A percentile compares a stretch with the other conserved stretches of the same genome.
These are phyloP conservation scores for Calephelis virginiensis DNA, from an alignment of 1,140 invertebrate species.

Conservation along the genomic window DNA sequence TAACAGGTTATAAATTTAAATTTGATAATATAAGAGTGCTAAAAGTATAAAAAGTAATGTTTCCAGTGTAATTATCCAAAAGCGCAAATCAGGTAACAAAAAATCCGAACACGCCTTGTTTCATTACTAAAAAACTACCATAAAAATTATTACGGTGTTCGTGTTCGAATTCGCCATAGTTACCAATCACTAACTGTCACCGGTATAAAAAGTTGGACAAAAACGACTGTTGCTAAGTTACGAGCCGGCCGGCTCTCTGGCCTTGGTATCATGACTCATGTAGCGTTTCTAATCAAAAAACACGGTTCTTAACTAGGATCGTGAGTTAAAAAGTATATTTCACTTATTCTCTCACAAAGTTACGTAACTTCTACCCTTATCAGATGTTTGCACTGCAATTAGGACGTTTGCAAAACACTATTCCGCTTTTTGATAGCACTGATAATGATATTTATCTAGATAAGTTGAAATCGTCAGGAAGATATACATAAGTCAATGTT, in stretches of 20 bases:
- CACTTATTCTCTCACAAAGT: constrained; percentile 7
- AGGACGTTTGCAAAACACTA: constrained; percentile 13
- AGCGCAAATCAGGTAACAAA: too few species aligned
- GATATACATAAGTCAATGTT: background rate
- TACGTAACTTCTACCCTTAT: constrained; percentile 8
- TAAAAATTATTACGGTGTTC: constrained; percentile 17
- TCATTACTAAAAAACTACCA: constrained; percentile 4
- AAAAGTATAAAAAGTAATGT: too few species aligned
- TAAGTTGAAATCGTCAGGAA: background rate
- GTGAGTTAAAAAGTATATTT: constrained; percentile 14
- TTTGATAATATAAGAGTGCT: too few species aligned
- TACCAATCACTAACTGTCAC: constrained; percentile 18
- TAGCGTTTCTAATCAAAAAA: constrained; percentile 44
- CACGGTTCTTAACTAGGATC: constrained; percentile 31
- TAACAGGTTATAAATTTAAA: too few species aligned
- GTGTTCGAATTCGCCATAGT: constrained; percentile 17
- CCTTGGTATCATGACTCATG: constrained; percentile 53
- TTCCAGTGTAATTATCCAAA: too few species aligned
- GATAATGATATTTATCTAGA: background rate
- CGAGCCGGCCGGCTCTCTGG: constrained; percentile 60
- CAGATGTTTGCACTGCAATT: constrained; percentile 1
- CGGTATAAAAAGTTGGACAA: constrained; percentile 13
- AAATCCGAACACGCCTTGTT: background rate
- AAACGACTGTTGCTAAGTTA: constrained; percentile 20
- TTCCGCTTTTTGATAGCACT: constrained; percentile 14